Base-by-base conservation (phyloP, 2,888 invertebrate genomes). In the Poecilobothrus nobilitatus region DNA sequence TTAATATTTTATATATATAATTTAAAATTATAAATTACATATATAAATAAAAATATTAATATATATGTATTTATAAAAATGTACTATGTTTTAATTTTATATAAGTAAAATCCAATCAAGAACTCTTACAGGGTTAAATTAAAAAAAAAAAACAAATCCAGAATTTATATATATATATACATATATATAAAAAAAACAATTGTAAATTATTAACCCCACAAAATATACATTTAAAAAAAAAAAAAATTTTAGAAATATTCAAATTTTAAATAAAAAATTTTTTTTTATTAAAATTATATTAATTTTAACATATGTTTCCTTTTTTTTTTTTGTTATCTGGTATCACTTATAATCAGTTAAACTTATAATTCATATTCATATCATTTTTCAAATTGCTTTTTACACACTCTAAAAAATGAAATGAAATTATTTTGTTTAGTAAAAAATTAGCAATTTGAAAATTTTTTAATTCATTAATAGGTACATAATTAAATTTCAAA, bases 101-200 rank as follows among this genome's bases (percentile, higher is more conserved):
- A 21, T 15, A 22, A 22, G 10, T 63, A 63, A 63, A 63, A 63
- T 18, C n/a, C 27, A 63, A 63, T 27, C 27, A 63, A 63, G 18
- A 63, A 27, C 63, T 63, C 63, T 63, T 63, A 63, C 63, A 63
- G 63, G 63, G 63, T 63, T 63, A 22, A 27, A 1, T 27, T 41
- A 41, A 41, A 12, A 41, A 41, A 41, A 41, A 53, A 53, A 53
- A 53, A 18, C 2, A 53, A 37, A 53, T 18, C 18, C 15, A 53
- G 27, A 27, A 27, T 27, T 27, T 27, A 27, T 27, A 27, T 27
- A 4, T 4, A 27, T 27, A n/a, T n/a, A n/a, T 27, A 53, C 3
- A 53, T 53, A 18, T 53, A 18, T 18, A 18, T 53, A 2, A 53
- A 2, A 53, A 53, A 18, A 12, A 18, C n/a, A 53, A 53, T 18